phyloP scores from a whole-genome alignment of 2,888 invertebrate genomes.

The Stenichneumon culpator region DNA sequence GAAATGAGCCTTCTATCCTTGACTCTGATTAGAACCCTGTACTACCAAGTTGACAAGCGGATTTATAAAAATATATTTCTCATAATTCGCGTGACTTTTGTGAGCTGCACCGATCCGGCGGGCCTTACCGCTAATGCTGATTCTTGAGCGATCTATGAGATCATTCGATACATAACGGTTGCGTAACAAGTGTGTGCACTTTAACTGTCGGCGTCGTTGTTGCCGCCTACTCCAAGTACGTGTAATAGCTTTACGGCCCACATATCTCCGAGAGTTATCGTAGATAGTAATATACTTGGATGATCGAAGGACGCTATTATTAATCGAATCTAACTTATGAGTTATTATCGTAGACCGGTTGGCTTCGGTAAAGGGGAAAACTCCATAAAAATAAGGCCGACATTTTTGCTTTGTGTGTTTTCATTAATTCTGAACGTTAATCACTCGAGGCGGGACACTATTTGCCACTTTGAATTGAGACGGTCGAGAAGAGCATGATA shows the following conservation, averaged over 20 bases:
- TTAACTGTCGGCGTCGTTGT: slow-evolving; percentile 50
- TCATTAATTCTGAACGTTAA: background rate
- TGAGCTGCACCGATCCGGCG: background rate
- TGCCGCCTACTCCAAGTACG: slow-evolving; percentile 62
- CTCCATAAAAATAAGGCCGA: slow-evolving; percentile 6
- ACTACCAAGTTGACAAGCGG: background rate
- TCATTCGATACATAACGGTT: slow-evolving; percentile 76
- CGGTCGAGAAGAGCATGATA: slow-evolving; percentile 59
- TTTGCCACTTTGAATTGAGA: slow-evolving; percentile 60
- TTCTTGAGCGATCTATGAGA: slow-evolving; percentile 73
- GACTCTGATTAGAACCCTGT: background rate
- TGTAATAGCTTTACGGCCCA: slow-evolving; percentile 70
- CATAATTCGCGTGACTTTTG: slow-evolving; percentile 18
- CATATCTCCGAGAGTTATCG: slow-evolving; percentile 62
- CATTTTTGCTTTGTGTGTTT: background rate
- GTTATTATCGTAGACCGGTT: background rate
- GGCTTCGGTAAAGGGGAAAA: background rate
- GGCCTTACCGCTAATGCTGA: slow-evolving; percentile 49
- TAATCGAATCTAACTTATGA: slow-evolving; percentile 24
- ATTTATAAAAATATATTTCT: background rate
- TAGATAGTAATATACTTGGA: slow-evolving; percentile 46
- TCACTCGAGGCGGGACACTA: slow-evolving; percentile 7
- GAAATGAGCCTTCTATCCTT: slow-evolving; percentile 27
- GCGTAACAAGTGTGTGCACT: slow-evolving; percentile 68
- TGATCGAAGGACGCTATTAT: slow-evolving; percentile 38